These are phyloP conservation scores for Zoanthus sansibaricus DNA, from an alignment of 92 coral and sea anemone species.

Conservation along the genomic window DNA sequence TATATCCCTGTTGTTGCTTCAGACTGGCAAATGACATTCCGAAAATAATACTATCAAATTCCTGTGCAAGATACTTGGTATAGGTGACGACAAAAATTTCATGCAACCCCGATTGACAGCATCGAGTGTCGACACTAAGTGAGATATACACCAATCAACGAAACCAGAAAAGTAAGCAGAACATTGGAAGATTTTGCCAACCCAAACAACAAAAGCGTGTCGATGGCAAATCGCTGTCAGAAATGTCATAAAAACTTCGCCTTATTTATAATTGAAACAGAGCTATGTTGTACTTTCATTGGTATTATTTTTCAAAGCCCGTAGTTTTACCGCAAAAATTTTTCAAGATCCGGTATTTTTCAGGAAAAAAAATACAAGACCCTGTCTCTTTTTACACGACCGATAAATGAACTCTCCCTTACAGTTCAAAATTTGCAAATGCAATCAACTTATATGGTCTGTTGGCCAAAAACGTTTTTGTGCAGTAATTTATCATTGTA, in stretches of 20 bases:
- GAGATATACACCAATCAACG: background rate
- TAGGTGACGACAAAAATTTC: no score
- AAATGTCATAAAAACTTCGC: constrained; percentile 46
- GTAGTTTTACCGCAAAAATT: constrained; percentile 46
- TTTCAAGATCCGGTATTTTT: constrained; percentile 57
- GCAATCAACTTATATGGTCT: no score
- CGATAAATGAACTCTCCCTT: constrained; percentile 10
- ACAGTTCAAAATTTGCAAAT: no score
- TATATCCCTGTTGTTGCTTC: no score
- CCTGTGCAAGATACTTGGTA: no score
- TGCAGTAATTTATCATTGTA: no score
- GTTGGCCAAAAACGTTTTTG: no score
- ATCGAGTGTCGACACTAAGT: background rate
- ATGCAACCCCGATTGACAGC: no score
- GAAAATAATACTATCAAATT: no score
- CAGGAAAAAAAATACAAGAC: constrained; percentile 46
- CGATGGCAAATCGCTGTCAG: constrained; percentile 48
- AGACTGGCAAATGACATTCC: no score
- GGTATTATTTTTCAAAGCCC: constrained; percentile 54
- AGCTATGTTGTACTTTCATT: constrained; percentile 52
- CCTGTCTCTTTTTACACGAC: constrained; percentile 14
- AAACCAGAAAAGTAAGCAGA: constrained; percentile 22
- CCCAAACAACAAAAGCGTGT: constrained; percentile 43
- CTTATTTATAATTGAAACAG: constrained; percentile 42
- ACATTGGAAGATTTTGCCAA: constrained; percentile 49